Conservation (phyloP, 2,113 vertebrate genomes). For the Ellobius talpinus region DNA sequence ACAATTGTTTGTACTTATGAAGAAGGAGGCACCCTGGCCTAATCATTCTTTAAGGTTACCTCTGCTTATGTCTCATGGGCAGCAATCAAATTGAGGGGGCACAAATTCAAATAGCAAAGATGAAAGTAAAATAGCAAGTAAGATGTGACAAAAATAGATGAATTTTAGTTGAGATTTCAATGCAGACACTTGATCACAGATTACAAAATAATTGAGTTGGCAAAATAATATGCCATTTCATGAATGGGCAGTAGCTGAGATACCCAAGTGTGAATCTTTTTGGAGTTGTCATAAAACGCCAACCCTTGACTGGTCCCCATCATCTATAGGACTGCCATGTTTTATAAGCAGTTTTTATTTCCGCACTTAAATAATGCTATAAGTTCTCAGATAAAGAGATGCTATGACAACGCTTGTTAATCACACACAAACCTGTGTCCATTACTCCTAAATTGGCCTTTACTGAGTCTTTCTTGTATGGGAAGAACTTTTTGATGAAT, state of each 20-base stretch:
- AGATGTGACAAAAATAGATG: not conserved
- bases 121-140: not conserved
- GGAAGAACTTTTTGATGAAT: not conserved
- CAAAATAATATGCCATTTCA: not conserved
- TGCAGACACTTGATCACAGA: not conserved
- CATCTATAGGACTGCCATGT: not conserved
- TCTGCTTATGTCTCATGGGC: not conserved
- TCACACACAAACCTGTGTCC: not conserved
- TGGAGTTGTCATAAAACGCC: not conserved
- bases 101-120: not conserved
- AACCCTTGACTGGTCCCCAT: not conserved
- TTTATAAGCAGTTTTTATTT: conserved; percentile 8
- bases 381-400: not conserved
- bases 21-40: not conserved
- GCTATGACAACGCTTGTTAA: not conserved
- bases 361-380: not conserved
- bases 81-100: not conserved
- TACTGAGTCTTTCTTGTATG: not conserved
- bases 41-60: no score
- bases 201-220: not conserved
- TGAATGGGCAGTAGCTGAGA: not conserved
- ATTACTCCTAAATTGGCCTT: not conserved
- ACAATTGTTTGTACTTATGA: not conserved
- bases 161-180: not conserved
- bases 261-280: not conserved